Evolutionary conservation across 1,140 invertebrate genomes (phyloP).

Genomic region (Drosophila takahashii): DNA sequence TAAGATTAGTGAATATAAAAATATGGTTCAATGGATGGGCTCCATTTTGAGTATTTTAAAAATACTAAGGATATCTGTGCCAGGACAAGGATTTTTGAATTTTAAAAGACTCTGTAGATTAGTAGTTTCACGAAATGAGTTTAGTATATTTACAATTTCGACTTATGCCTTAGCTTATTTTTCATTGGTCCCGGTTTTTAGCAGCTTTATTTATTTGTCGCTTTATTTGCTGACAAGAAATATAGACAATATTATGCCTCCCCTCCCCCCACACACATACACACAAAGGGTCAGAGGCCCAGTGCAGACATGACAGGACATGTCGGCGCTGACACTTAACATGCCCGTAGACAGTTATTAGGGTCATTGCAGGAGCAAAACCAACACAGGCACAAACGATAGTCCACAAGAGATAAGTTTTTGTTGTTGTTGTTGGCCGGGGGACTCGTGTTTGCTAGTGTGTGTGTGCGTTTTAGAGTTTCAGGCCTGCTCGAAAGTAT

Average conservation of each 20-base stretch:
- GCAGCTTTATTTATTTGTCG: slow-evolving; percentile 80
- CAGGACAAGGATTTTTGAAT: too few species aligned
- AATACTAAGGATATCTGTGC: too few species aligned
- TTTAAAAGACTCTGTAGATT: too few species aligned
- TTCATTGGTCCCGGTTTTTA: slow-evolving; percentile 67
- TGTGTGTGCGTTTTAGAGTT: slow-evolving; percentile 70
- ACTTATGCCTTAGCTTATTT: slow-evolving; percentile 31
- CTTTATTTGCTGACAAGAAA: slow-evolving; percentile 81
- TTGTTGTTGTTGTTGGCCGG: slow-evolving; percentile 18
- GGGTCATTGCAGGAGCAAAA: slow-evolving; percentile 59
- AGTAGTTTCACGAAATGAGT: neutral
- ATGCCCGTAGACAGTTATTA: slow-evolving; percentile 82
- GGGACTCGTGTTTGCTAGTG: neutral
- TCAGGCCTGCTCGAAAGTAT: slow-evolving; percentile 62
- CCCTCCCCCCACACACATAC: slow-evolving; percentile 19
- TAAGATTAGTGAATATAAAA: too few species aligned
- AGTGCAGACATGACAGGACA: slow-evolving; percentile 71
- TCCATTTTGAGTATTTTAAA: too few species aligned
- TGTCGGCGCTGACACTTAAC: slow-evolving; percentile 81
- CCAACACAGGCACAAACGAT: slow-evolving; percentile 27
- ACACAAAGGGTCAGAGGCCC: slow-evolving; percentile 34
- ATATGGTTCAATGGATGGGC: too few species aligned
- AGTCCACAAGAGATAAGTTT: slow-evolving; percentile 49
- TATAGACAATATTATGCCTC: slow-evolving; percentile 77
- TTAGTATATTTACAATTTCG: neutral